phyloP scores from a whole-genome alignment of 2,797 vertebrate species.

The Pangasius djambal region DNA sequence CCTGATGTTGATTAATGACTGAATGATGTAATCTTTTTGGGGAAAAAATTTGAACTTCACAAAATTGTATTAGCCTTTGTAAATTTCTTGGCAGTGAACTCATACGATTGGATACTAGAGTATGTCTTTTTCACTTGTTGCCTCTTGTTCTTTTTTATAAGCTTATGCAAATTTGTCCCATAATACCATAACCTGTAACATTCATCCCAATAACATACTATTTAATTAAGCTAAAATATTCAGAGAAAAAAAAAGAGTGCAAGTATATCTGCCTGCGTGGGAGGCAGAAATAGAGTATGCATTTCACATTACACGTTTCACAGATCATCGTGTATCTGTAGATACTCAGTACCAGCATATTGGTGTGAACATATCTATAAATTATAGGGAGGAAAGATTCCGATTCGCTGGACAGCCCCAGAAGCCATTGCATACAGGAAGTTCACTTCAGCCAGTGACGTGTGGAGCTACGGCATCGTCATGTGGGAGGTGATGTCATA shows the following conservation, averaged over 20 bases:
- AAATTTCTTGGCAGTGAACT: neutral
- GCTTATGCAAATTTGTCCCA: neutral
- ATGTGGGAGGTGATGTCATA: constrained; percentile 99
- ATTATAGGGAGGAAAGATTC: constrained; percentile 95
- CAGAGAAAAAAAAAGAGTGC: neutral
- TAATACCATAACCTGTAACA: neutral
- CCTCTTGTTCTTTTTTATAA: neutral
- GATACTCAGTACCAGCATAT: neutral
- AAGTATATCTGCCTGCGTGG: neutral
- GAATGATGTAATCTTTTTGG: constrained; percentile 14
- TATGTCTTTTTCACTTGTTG: neutral
- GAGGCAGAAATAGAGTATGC: neutral
- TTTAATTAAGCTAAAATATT: neutral
- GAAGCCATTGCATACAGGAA: constrained; percentile 97
- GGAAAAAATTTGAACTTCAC: neutral
- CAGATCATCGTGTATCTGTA: too few species aligned
- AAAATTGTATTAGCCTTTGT: neutral
- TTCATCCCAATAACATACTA: neutral
- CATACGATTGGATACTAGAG: neutral
- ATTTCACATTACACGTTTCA: neutral
- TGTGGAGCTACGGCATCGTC: constrained; percentile 98
- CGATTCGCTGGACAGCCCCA: constrained; percentile 97
- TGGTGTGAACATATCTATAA: neutral
- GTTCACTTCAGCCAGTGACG: constrained; percentile 95
- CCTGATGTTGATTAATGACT: constrained; percentile 24